Evolutionary conservation across 2,113 vertebrate genomes (phyloP).

Genomic region (Xiphophorus hellerii): DNA sequence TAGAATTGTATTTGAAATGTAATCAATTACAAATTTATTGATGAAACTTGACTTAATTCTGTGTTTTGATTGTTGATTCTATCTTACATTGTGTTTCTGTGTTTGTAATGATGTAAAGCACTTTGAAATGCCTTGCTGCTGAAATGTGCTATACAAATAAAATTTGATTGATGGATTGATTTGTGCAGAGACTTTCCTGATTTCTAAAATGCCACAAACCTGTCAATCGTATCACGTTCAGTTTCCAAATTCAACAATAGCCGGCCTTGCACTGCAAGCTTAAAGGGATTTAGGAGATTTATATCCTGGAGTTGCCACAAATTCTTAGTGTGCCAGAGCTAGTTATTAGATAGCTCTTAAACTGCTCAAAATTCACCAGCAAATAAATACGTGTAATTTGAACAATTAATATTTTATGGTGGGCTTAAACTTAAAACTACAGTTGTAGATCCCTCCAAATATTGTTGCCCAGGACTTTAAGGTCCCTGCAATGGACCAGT

Average conservation of each 20-base stretch:
- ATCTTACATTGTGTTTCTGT: too few relatives aligned
- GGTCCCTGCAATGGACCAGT: neutral
- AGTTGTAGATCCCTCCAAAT: neutral
- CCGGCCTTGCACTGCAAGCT: neutral
- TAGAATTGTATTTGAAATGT: too few relatives aligned
- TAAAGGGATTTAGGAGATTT: neutral
- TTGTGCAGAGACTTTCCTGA: neutral
- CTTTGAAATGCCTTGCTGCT: too few relatives aligned
- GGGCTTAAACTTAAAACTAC: neutral
- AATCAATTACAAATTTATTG: too few relatives aligned
- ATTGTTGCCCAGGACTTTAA: neutral
- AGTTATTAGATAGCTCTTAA: neutral
- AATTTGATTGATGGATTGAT: too few relatives aligned
- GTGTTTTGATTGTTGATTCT: too few relatives aligned
- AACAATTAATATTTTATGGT: neutral
- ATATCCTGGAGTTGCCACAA: neutral
- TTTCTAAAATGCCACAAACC: neutral
- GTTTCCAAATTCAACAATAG: neutral
- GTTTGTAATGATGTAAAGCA: too few relatives aligned
- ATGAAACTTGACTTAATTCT: too few relatives aligned
- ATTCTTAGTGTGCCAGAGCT: neutral
- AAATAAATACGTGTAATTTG: neutral
- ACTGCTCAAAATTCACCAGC: neutral
- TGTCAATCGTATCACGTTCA: neutral
- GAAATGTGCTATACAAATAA: too few relatives aligned